phyloP scores from a whole-genome alignment of 1,140 invertebrate genomes.

The Charaxes varanes region DNA sequence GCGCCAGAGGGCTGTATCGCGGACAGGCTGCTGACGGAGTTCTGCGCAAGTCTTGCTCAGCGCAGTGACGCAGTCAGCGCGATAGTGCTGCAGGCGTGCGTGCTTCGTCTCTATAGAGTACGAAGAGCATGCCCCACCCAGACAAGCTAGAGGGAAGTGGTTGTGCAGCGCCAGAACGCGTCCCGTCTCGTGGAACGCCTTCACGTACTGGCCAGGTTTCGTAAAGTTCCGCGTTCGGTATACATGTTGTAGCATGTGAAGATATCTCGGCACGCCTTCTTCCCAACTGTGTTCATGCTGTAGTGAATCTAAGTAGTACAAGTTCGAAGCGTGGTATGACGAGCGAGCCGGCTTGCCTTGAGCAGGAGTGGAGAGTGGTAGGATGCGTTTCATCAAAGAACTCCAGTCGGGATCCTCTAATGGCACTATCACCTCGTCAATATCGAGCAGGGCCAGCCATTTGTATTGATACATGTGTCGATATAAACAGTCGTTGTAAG shows the following conservation, averaged over 20 bases:
- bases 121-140: slow-evolving; percentile 89
- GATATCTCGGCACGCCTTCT: slow-evolving; percentile 89
- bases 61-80: slow-evolving; percentile 92
- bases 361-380: slow-evolving; percentile 83
- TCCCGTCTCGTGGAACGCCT: slow-evolving; percentile 95
- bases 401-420: slow-evolving; percentile 85
- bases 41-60: slow-evolving; percentile 90
- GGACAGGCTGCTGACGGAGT: slow-evolving; percentile 86
- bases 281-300: slow-evolving; percentile 87
- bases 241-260: slow-evolving; percentile 96
- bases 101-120: slow-evolving; percentile 88
- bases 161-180: slow-evolving; percentile 93
- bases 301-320: slow-evolving; percentile 95
- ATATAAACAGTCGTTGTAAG: slow-evolving; percentile 97
- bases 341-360: slow-evolving; percentile 82
- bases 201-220: slow-evolving; percentile 94
- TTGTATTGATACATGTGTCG: slow-evolving; percentile 93
- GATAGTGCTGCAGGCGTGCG: slow-evolving; percentile 94
- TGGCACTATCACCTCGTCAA: slow-evolving; percentile 97
- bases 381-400: slow-evolving; percentile 84
- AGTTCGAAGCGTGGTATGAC: slow-evolving; percentile 93
- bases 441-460: slow-evolving; percentile 92
- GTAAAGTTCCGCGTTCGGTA: slow-evolving; percentile 93
- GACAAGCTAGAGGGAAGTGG: slow-evolving; percentile 92
- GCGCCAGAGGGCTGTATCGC: too few relatives aligned